A percentile compares a stretch with the other conserved stretches of the same genome.
Conservation (phyloP, 2,888 invertebrate species). For the Notodonta dromedarius region DNA sequence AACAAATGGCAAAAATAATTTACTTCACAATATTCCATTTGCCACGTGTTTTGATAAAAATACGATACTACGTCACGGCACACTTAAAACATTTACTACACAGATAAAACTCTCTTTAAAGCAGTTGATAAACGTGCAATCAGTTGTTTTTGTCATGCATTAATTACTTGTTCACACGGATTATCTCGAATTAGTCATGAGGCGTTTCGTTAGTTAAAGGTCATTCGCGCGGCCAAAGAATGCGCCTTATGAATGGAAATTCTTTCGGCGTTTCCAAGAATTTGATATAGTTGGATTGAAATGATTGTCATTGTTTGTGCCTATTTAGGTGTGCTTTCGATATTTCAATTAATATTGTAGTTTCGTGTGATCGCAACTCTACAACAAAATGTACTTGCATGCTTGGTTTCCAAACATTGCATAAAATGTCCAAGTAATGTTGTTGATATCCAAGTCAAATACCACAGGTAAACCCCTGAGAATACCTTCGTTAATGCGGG, state of each 20-base stretch:
- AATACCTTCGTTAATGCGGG: too few species aligned
- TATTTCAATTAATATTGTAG: not conserved
- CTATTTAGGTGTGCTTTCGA: not conserved
- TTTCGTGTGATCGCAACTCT: too few species aligned
- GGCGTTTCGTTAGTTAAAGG: slow-evolving; percentile 4
- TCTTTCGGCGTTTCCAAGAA: slow-evolving; percentile 2
- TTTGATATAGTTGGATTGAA: not conserved
- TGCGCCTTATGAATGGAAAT: slow-evolving; percentile 7
- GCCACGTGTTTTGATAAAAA: slow-evolving; percentile 6
- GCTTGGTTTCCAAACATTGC: not conserved
- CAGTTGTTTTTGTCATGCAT: slow-evolving; percentile 6
- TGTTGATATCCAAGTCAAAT: not conserved
- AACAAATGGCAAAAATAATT: not conserved
- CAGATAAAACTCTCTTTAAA: slow-evolving; percentile 3
- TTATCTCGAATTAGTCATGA: slow-evolving; percentile 5
- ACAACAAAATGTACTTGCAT: too few species aligned
- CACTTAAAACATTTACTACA: not conserved
- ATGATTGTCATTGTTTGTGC: not conserved
- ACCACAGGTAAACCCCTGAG: not conserved
- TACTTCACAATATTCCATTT: not conserved
- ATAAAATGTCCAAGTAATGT: not conserved
- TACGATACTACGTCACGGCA: not conserved
- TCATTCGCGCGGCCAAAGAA: slow-evolving; percentile 6
- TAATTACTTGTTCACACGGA: slow-evolving; percentile 3
- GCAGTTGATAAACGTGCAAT: slow-evolving; percentile 4